Percentiles rank a stretch among this genome's conserved stretches.
These are phyloP conservation scores for Vulpes lagopus DNA, from an alignment of 2,113 vertebrate genomes.

Conservation along the genomic window DNA sequence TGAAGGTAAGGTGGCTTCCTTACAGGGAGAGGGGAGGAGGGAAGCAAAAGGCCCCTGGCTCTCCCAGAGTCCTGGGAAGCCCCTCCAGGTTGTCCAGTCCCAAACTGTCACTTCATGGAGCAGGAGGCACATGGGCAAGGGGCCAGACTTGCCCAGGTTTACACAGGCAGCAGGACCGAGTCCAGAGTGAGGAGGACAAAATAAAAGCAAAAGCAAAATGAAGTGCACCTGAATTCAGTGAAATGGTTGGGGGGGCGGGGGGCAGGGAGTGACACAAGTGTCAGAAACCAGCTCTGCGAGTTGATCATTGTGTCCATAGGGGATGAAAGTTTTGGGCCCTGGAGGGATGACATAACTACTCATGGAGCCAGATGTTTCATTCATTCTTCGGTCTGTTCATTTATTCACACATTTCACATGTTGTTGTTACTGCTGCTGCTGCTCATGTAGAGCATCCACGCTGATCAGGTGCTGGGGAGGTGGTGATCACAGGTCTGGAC, in stretches of 20 bases:
- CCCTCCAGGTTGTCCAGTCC: not conserved
- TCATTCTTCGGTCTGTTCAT: too few species aligned
- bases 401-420: accelerated
- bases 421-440: too few species aligned
- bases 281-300: not conserved
- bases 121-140: not conserved
- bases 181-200: not conserved
- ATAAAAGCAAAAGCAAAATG: not conserved
- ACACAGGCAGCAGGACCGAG: too few species aligned
- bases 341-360: not conserved
- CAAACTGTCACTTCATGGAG: not conserved
- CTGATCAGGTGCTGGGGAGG: not conserved
- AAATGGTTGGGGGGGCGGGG: not conserved
- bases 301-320: accelerated
- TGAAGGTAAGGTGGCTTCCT: conserved; percentile 90
- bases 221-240: accelerated
- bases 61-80: not conserved
- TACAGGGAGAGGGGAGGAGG: not conserved
- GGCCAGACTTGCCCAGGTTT: not conserved
- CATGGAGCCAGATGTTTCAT: not conserved
- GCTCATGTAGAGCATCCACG: accelerated
- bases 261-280: accelerated
- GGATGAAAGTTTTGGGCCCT: not conserved
- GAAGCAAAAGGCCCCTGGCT: not conserved
- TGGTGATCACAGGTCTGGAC: accelerated